Evolutionary conservation across 2,888 invertebrate genomes (phyloP).

Genomic region (Diaprepes abbreviatus): DNA sequence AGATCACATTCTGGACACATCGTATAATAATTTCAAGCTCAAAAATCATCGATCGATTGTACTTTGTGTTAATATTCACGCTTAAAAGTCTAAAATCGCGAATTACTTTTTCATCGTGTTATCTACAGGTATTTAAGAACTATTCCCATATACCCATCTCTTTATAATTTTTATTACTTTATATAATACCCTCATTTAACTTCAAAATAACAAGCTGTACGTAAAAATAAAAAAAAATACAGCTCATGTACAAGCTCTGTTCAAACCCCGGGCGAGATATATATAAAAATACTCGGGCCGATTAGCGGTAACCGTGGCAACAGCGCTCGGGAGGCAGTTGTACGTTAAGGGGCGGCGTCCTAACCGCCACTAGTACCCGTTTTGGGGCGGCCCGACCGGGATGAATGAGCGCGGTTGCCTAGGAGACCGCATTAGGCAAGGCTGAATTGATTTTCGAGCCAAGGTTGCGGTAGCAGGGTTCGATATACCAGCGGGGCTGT

Average conservation of each 20-base stretch:
- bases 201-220: slow-evolving; percentile 23
- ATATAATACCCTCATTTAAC: no score
- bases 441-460: slow-evolving; percentile 67
- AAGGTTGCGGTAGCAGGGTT: slow-evolving; percentile 58
- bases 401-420: slow-evolving; percentile 72
- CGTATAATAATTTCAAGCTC: no score
- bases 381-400: slow-evolving; percentile 69
- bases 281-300: slow-evolving; percentile 33
- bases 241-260: slow-evolving; percentile 26
- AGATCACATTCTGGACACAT: no score
- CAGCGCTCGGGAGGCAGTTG: slow-evolving; percentile 48
- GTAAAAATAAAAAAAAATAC: not conserved
- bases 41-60: no score
- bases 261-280: slow-evolving; percentile 23
- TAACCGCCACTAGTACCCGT: slow-evolving; percentile 46
- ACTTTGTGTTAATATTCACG: no score
- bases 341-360: slow-evolving; percentile 49
- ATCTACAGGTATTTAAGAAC: no score
- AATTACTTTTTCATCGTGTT: no score
- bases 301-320: slow-evolving; percentile 40
- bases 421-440: slow-evolving; percentile 65
- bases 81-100: no score
- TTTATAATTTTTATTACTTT: no score
- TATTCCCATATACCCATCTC: no score
- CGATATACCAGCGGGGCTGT: slow-evolving; percentile 32